Percentiles rank a stretch among this genome's conserved stretches.
Evolutionary conservation across 2,113 vertebrate species (phyloP).

Genomic region (Hippotragus niger): DNA sequence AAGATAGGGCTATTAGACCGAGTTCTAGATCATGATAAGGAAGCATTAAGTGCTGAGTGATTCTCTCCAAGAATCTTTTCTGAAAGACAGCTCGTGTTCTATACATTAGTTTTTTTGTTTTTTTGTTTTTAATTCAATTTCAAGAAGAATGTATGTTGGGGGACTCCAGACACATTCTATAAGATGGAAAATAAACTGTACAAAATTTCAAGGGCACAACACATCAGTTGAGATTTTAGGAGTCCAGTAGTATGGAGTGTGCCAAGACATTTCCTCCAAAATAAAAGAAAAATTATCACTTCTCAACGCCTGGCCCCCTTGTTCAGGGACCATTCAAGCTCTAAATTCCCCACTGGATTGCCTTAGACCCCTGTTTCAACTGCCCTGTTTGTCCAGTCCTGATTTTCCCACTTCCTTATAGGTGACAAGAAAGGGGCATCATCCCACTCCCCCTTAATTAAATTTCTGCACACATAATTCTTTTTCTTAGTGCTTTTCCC

Average conservation of each 20-base stretch:
- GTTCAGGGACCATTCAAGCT: neutral
- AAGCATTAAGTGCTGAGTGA: neutral
- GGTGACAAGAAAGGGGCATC: neutral
- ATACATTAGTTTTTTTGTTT: neutral
- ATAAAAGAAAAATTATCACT: neutral
- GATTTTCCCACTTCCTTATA: neutral
- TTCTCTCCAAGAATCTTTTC: neutral
- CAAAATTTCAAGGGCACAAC: neutral
- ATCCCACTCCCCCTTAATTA: fast-evolving
- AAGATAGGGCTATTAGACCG: neutral
- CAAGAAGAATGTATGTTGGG: neutral
- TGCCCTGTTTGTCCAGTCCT: neutral
- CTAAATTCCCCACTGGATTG: neutral
- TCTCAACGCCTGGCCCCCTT: neutral
- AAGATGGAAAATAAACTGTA: neutral
- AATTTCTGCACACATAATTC: neutral
- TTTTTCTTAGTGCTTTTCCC: neutral
- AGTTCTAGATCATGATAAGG: neutral
- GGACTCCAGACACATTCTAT: neutral
- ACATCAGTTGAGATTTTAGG: neutral
- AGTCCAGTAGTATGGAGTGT: neutral
- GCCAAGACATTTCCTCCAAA: neutral
- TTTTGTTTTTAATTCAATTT: neutral
- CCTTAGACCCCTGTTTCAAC: neutral
- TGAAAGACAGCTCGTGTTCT: neutral